These are phyloP conservation scores for Ctenochaetus hawaiiensis DNA, from an alignment of 2,797 vertebrate genomes.

Conservation along the genomic window DNA sequence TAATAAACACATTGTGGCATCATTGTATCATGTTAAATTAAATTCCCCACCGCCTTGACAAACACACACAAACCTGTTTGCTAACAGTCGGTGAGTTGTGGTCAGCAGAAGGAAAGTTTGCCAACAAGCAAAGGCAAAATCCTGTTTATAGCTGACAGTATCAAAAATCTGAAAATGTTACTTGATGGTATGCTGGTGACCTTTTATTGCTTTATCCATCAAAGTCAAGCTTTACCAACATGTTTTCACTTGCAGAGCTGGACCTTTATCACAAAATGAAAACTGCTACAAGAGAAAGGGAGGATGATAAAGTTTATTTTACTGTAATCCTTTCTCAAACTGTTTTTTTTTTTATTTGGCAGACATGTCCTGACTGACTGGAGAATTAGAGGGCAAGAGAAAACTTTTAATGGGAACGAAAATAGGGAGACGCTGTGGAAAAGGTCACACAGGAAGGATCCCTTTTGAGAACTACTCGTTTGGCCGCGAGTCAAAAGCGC, in stretches of 20 bases:
- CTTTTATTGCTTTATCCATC: slow-evolving; percentile 33
- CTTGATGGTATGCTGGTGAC: slow-evolving; percentile 4
- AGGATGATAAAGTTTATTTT: background rate
- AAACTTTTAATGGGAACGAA: background rate
- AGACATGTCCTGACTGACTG: background rate
- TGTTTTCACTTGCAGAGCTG: background rate
- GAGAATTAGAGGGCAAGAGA: background rate
- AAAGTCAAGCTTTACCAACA: slow-evolving; percentile 13
- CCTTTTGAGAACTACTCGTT: background rate
- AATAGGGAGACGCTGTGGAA: background rate
- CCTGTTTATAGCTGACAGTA: slow-evolving; percentile 25
- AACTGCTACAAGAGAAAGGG: background rate
- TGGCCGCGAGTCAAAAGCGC: slow-evolving; percentile 22
- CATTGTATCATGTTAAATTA: background rate
- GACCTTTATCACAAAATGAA: background rate
- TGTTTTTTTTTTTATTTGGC: background rate
- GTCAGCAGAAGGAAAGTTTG: slow-evolving; percentile 33
- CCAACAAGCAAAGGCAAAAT: slow-evolving; percentile 33
- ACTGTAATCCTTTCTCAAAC: background rate
- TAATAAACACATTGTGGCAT: background rate
- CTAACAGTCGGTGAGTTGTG: background rate
- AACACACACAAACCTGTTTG: background rate
- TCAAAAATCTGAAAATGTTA: slow-evolving; percentile 29
- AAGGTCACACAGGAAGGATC: slow-evolving; percentile 8
- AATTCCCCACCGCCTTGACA: background rate